These are phyloP conservation scores for Brienomyrus brachyistius DNA, from an alignment of 2,113 vertebrate species.

Conservation along the genomic window DNA sequence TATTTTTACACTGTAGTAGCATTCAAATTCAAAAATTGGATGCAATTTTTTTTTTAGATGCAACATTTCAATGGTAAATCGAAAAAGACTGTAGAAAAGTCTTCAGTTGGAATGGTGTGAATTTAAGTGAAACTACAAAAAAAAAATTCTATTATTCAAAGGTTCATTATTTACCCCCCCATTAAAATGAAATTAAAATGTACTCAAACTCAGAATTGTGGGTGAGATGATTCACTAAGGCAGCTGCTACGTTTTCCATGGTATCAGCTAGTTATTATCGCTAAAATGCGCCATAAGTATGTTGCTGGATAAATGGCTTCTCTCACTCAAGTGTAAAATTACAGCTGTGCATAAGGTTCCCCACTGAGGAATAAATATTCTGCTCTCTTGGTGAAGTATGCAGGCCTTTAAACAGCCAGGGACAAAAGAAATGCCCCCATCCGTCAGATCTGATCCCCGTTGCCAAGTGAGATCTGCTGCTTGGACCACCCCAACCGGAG, in stretches of 20 bases:
- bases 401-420: constrained; percentile 51
- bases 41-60: neutral
- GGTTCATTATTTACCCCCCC: neutral
- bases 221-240: neutral
- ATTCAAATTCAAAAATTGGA: neutral
- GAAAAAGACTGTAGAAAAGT: neutral
- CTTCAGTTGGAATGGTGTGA: neutral
- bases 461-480: constrained; percentile 37
- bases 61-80: neutral
- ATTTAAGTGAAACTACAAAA: neutral
- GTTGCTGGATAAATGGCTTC: neutral
- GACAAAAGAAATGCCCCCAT: constrained; percentile 46
- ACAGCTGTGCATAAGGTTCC: neutral
- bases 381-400: neutral
- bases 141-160: neutral
- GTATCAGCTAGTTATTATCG: neutral
- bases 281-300: neutral
- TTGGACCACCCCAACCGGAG: constrained; percentile 45
- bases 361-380: neutral
- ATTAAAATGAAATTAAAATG: neutral
- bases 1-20: neutral
- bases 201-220: neutral
- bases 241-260: neutral
- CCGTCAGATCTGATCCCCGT: constrained; percentile 42
- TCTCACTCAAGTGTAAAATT: neutral